Evolutionary conservation across 2,797 vertebrate genomes (phyloP), one percentile per base, ranked within the genome.

Genomic region (Enteromius viviparus): DNA sequence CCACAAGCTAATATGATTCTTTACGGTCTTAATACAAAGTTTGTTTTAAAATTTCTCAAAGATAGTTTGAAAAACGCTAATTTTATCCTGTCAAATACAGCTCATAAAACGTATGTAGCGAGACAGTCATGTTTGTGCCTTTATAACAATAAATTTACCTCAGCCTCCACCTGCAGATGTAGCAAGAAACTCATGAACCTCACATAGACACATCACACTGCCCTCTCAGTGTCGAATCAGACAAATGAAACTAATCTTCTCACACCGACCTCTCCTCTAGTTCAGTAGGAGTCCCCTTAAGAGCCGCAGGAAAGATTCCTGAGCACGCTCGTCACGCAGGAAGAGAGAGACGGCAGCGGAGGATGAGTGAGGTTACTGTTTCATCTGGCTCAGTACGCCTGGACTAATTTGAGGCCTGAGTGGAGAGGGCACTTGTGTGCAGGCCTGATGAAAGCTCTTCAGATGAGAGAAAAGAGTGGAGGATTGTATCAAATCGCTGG

Each of bases 381-480:
- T 86, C 85, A 84, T 84, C 83, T 82, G 78, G 69, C 81, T 86
- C 79, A 76, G 86, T 91, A 84, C 87, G 88, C 80, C 84, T 66
- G 49, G 81, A 90, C 91, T 92, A 93, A 93, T 94, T 93, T 91
- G 86, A 90, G 70, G 87, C 87, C 90, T 85, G 91, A 91, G 89
- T 91, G 90, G 91, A 94, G 93, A 93, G 93, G 90, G 89, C 93
- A 92, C 91, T 93, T 90, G 89, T 92, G 91, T 92, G 89, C 84
- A 32, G 88, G 89, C 81, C 92, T 94, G 92, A 94, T 94, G 93
- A 94, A 94, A 94, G 94, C 90, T 90, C 91, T 94, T 90, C 88
- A 94, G 90, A 90, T 84, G 66, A 90, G 79, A 90, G 91, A 89
- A 90, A 90, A 81, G 92, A 91, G 93, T 89, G 90, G 91, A 85